phyloP scores from a whole-genome alignment of 2,888 invertebrate genomes.

The Scaptomyza polygonia region DNA sequence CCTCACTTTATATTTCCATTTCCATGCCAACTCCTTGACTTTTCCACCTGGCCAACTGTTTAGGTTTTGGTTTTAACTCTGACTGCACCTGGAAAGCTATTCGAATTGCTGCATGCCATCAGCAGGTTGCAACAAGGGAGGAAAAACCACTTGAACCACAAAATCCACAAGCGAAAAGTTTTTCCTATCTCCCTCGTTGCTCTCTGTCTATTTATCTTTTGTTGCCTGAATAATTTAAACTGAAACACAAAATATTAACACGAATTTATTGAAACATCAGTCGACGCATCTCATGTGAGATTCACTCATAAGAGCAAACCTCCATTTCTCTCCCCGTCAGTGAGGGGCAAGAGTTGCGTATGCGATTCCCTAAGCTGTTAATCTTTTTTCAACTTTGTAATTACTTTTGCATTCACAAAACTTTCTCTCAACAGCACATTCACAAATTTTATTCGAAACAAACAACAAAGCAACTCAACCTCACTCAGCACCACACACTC shows the following conservation, averaged over 20 bases:
- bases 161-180: conserved; percentile 47
- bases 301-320: not conserved
- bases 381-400: conserved; percentile 82
- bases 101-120: conserved; percentile 49
- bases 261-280: conserved; percentile 60
- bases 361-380: conserved; percentile 67
- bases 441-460: conserved; percentile 60
- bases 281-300: conserved; percentile 18
- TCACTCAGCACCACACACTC: conserved; percentile 25
- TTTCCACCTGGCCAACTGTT: conserved; percentile 33
- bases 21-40: no score
- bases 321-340: not conserved
- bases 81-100: conserved; percentile 36
- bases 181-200: conserved; percentile 17
- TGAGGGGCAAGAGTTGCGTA: not conserved
- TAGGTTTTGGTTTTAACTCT: conserved; percentile 9
- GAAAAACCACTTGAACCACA: conserved; percentile 66
- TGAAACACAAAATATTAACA: conserved; percentile 54
- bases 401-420: conserved; percentile 78
- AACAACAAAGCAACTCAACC: conserved; percentile 44
- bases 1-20: no score
- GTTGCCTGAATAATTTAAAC: conserved; percentile 51
- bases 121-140: not conserved
- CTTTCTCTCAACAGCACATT: conserved; percentile 57
- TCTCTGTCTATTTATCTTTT: conserved; percentile 11